These are phyloP conservation scores for Darevskia nairensis DNA, from an alignment of 2,797 vertebrate species.

Conservation along the genomic window DNA sequence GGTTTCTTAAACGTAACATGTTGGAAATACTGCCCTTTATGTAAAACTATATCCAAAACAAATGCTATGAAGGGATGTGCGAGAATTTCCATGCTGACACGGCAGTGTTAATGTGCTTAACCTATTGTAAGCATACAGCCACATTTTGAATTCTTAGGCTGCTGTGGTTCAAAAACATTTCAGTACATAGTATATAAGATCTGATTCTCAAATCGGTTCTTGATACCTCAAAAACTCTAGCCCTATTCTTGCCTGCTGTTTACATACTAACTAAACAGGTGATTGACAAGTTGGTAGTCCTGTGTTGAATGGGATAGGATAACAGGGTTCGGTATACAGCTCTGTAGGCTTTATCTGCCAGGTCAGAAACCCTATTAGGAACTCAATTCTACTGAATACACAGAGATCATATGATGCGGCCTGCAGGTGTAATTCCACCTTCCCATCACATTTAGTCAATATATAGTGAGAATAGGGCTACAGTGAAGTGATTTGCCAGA, in stretches of 20 bases:
- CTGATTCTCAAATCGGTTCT: not conserved
- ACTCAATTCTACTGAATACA: not conserved
- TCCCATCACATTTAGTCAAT: not conserved
- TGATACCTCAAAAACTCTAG: not conserved
- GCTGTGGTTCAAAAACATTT: not conserved
- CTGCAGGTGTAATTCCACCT: not conserved
- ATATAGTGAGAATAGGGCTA: not conserved
- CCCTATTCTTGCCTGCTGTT: not conserved
- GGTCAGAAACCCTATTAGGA: not conserved
- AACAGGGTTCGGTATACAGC: not conserved
- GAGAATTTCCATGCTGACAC: constrained; percentile 7
- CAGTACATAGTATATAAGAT: not conserved
- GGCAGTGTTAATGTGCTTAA: constrained; percentile 4
- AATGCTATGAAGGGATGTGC: constrained; percentile 30
- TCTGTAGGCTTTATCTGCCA: not conserved
- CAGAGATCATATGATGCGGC: not conserved
- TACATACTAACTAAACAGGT: not conserved
- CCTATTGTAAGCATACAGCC: not conserved
- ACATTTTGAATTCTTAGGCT: not conserved
- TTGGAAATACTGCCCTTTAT: constrained; percentile 38
- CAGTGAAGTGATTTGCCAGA: not conserved
- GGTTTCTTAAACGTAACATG: constrained; percentile 17
- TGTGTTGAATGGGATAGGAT: not conserved
- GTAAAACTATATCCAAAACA: constrained; percentile 9
- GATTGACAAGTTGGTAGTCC: not conserved